Percentiles rank a stretch among this genome's conserved stretches.
These are phyloP conservation scores for Cnemophilus loriae DNA, from an alignment of 2,113 vertebrate genomes.

Conservation along the genomic window DNA sequence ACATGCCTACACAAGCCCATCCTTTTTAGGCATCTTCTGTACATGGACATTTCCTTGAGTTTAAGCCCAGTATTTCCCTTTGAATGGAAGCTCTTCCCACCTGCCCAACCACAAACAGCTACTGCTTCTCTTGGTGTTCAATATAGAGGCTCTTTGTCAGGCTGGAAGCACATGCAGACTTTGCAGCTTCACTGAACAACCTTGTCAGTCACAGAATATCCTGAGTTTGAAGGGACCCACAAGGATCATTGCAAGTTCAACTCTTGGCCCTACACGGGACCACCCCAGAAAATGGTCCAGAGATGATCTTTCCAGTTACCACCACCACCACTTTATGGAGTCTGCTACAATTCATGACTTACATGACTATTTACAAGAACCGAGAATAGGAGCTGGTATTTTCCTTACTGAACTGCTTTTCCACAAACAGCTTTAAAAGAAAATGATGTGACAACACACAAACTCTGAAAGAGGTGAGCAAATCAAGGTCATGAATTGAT, in stretches of 20 bases:
- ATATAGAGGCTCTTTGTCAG: not conserved
- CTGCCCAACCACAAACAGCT: not conserved
- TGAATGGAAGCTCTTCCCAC: not conserved
- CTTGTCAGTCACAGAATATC: not conserved
- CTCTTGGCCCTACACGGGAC: no score
- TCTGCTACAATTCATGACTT: not conserved
- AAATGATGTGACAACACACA: not conserved
- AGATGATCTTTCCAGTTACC: not conserved
- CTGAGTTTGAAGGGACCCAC: not conserved
- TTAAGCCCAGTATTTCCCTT: not conserved
- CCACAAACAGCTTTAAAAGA: not conserved
- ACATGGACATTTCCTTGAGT: not conserved
- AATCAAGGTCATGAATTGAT: not conserved
- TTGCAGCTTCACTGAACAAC: not conserved
- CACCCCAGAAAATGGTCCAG: not conserved
- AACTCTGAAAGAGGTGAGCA: not conserved
- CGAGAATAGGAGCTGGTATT: not conserved
- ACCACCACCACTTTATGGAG: not conserved
- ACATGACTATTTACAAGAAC: not conserved
- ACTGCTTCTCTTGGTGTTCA: not conserved
- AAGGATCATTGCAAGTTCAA: not conserved
- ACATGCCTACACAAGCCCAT: not conserved
- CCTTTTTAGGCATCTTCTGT: not conserved
- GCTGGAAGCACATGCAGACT: fast-evolving
- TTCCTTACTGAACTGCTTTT: not conserved